Evolutionary conservation across 2,888 invertebrate species (phyloP), one percentile per base, ranked within the genome.

Genomic region (Aphidoletes aphidimyza): DNA sequence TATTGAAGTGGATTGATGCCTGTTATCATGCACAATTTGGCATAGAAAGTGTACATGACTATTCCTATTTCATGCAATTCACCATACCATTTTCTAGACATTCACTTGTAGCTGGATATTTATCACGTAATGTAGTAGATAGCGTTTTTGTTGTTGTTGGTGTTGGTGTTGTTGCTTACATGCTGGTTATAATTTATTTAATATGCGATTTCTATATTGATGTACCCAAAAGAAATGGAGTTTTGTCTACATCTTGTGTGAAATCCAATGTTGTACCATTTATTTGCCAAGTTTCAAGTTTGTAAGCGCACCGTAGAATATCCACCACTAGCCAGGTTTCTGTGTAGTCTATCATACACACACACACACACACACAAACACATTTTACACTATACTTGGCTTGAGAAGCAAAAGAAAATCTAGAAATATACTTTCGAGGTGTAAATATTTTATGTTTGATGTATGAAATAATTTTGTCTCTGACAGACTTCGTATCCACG

Each of bases 391-490:
- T 69, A 69, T 14, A 69, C n/a, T 69, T 69, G 11, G 69, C 30
- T 69, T 69, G 26, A 9, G 30, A 6, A 69, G 69, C 26, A 47
- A 17, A 47, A 17, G 30, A 30, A 69, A 54, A 69, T 69, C 69
- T 30, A 69, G 69, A 69, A 69, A 69, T 69, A 30, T 34, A 69
- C 34, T 69, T 69, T 69, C 69, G 26, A 69, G 69, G 69, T 69
- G 69, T 69, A 81, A 81, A 81, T 81, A 81, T 81, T 81, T 36
- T 37, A 81, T 81, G 81, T 81, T 81, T 81, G 81, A 81, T 37
- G 81, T 37, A 81, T 81, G 81, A 81, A 81, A 81, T 81, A 81
- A 81, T 81, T 81, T 81, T 81, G 81, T 81, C 81, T 81, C 37
- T 37, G 81, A 81, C 81, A 81, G 36, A 81, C 36, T 69, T 17